phyloP scores from a whole-genome alignment of 23 tunicate species.

The Trididemnum miniatum region DNA sequence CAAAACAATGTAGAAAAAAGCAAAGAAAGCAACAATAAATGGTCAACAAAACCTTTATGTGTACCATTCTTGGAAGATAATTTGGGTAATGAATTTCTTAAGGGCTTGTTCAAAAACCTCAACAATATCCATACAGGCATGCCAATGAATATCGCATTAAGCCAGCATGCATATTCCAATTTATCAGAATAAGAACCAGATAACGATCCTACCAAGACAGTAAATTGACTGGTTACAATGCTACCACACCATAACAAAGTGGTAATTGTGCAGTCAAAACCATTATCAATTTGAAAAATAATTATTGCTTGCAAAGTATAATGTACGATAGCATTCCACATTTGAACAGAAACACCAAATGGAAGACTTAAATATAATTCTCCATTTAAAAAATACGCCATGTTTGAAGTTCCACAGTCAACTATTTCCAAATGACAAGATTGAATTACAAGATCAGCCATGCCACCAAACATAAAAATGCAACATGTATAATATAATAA shows the following conservation, averaged over 20 bases:
- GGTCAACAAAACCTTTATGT: background rate
- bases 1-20: slow-evolving; percentile 26
- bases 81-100: background rate
- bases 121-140: slow-evolving; percentile 54
- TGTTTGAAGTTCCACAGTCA: slow-evolving; percentile 24
- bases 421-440: slow-evolving; percentile 12
- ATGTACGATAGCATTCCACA: slow-evolving; percentile 69
- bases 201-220: slow-evolving; percentile 42
- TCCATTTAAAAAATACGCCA: slow-evolving; percentile 49
- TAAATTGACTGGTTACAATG: slow-evolving; percentile 59
- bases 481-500: slow-evolving; percentile 72
- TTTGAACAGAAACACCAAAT: slow-evolving; percentile 43
- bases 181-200: slow-evolving; percentile 45
- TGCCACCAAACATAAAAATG: slow-evolving; percentile 70
- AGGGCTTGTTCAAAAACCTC: background rate
- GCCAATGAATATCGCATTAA: slow-evolving; percentile 49
- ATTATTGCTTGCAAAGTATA: slow-evolving; percentile 42
- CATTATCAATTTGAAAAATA: slow-evolving; percentile 64
- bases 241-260: slow-evolving; percentile 73
- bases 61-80: background rate
- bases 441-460: slow-evolving; percentile 48
- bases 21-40: background rate
- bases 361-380: slow-evolving; percentile 57
- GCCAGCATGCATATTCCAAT: slow-evolving; percentile 42
- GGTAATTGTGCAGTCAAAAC: slow-evolving; percentile 31